Evolutionary conservation across 2,888 invertebrate species (phyloP), one percentile per base, ranked within the genome.

Genomic region (Cerceris rybyensis): DNA sequence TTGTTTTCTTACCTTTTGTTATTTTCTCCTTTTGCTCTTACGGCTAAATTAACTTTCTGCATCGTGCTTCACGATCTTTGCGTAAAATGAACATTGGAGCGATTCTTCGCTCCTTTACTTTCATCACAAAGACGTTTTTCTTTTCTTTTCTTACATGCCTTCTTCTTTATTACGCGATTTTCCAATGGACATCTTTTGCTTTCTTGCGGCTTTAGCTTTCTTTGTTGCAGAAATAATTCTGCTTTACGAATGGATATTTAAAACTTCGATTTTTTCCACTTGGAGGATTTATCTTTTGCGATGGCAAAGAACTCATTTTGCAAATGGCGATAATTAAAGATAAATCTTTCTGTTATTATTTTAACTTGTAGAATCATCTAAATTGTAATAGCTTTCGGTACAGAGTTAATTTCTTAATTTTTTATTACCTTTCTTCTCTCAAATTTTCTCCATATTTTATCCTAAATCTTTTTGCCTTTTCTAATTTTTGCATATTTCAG

Each of bases 161-260:
- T 6, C n/a, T 42, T 46, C 17, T 28, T 50, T 39, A 9, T 65
- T 28, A 46, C 50, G 14, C 43, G 39, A 43, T 70, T 63, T 63
- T 58, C 28, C 49, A n/a, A 9, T 49, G 9, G 13, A n/a, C 39
- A 17, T 9, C 54, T 64, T 70, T 61, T 52, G 16, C 28, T 46
- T 58, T 41, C 14, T 42, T 28, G 61, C 39, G 61, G 4, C 13
- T 16, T 59, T n/a, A 9, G 50, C 64, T 64, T 52, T 57, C 61
- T 73, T 73, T 39, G 46, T 17, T 59, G 28, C 59, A 70, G 59
- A 54, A 49, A 43, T 8, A 16, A 61, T 61, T 28, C 28, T 28
- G 72, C 61, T 72, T 60, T 70, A 70, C 59, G 68, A 68, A 73
- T 57, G 59, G 64, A 66, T 41, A n/a, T 67, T 67, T 49, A 39